Evolutionary conservation across 2,797 vertebrate species (phyloP).

Genomic region (Allobates femoralis): DNA sequence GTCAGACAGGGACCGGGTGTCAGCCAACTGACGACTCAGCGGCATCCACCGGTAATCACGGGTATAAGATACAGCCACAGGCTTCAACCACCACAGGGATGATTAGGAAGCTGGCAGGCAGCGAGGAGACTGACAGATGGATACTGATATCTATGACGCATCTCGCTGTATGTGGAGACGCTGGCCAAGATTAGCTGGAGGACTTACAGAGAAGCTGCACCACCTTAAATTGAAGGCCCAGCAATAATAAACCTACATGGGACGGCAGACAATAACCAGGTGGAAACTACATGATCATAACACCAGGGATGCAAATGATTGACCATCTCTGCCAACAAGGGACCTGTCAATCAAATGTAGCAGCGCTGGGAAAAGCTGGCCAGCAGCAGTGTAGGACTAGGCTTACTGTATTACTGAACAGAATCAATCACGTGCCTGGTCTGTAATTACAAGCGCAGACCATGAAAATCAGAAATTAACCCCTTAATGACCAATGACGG

Average conservation of each 20-base stretch:
- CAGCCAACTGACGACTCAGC: neutral
- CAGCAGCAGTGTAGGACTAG: too few relatives aligned
- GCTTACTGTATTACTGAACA: too few relatives aligned
- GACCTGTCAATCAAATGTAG: too few relatives aligned
- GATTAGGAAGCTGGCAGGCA: neutral
- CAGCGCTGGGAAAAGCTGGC: too few relatives aligned
- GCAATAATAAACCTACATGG: neutral
- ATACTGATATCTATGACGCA: neutral
- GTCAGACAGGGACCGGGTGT: neutral
- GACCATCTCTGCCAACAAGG: too few relatives aligned
- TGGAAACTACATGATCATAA: neutral
- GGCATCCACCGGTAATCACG: neutral
- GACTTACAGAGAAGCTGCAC: neutral
- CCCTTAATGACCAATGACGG: too few relatives aligned
- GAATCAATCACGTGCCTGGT: too few relatives aligned
- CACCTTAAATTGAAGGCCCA: neutral
- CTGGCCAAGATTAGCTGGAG: neutral
- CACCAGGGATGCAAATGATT: neutral
- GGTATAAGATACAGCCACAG: neutral
- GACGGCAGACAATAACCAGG: neutral
- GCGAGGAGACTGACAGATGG: constrained; percentile 20
- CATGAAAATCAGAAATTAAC: too few relatives aligned
- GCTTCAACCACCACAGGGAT: neutral
- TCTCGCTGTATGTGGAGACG: neutral
- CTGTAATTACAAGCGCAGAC: too few relatives aligned